Evolutionary conservation across 2,797 vertebrate genomes (phyloP).

Genomic region (Brotula barbata): DNA sequence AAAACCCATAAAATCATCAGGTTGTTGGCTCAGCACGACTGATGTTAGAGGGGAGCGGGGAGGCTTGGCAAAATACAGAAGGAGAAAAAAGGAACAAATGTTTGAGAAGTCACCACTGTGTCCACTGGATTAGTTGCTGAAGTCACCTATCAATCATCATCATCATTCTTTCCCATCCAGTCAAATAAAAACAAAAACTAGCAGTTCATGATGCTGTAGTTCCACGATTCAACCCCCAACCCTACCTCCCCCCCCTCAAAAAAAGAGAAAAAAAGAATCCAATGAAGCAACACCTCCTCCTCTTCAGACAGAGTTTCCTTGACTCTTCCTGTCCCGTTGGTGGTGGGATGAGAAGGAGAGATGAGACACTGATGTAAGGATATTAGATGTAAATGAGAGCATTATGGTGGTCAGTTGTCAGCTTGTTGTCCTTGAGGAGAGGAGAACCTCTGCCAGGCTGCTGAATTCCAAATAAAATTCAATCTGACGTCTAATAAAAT

Average conservation of each 20-base stretch:
- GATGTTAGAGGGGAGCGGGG: slow-evolving; percentile 44
- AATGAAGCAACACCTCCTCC: slow-evolving; percentile 60
- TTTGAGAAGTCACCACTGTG: slow-evolving; percentile 56
- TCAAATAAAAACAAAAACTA: slow-evolving; percentile 49
- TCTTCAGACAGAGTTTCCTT: slow-evolving; percentile 54
- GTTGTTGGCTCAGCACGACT: slow-evolving; percentile 63
- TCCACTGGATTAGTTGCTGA: slow-evolving; percentile 65
- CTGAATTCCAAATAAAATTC: slow-evolving; percentile 85
- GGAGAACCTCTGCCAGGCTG: slow-evolving; percentile 84
- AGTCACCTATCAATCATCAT: slow-evolving; percentile 46
- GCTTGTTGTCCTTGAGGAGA: slow-evolving; percentile 80
- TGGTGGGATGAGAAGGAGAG: slow-evolving; percentile 77
- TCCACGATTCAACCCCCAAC: slow-evolving; percentile 25
- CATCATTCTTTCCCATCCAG: slow-evolving; percentile 30
- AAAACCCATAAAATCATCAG: slow-evolving; percentile 21
- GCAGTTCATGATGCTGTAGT: slow-evolving; percentile 79
- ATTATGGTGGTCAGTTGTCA: slow-evolving; percentile 79
- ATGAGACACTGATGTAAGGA: slow-evolving; percentile 54
- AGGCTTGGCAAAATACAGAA: slow-evolving; percentile 71
- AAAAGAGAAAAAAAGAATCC: slow-evolving; percentile 39
- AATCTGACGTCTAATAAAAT: slow-evolving; percentile 78
- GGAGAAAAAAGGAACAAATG: slow-evolving; percentile 61
- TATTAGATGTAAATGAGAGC: slow-evolving; percentile 64
- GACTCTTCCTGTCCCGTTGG: slow-evolving; percentile 78
- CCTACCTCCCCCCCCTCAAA: not conserved